Evolutionary conservation across 1,140 invertebrate species (phyloP), one percentile per base, ranked within the genome.

Genomic region (Diuraphis noxia): DNA sequence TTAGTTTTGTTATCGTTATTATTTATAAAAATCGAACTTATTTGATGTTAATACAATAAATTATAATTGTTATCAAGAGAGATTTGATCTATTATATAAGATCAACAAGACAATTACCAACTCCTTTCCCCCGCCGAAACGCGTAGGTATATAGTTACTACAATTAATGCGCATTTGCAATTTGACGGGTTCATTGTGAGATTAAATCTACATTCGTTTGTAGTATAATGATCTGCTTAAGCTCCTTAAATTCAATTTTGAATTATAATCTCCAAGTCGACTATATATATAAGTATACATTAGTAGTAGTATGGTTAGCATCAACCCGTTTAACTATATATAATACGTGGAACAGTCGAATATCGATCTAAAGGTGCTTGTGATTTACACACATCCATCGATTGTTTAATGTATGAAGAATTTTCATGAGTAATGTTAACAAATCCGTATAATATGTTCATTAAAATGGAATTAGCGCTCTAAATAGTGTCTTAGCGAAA

Each of bases 161-260:
- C 23, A 38, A 17, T 38, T 82, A 82, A 38, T 84, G 23, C 21
- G 30, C 8, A 49, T 85, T 84, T 43, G 25, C 5, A 84, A 85
- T 46, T 46, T 49, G 41, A n/a, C 7, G 43, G 49, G 43, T 85
- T 7, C n/a, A n/a, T 43, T 84, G 25, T 13, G 7, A 13, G 81
- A 84, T 84, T 84, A 41, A 84, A 10, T n/a, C 36, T 25, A 38
- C 30, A 40, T 40, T 25, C 72, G 23, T 40, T 84, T n/a, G 30
- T 84, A 84, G 13, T 84, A 84, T 43, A 30, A n/a, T 43, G 82
- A 84, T 43, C 43, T 34, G 17, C 41, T 84, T 86, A 86, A 86
- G 43, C 84, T 86, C 84, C 21, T 86, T 52, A 86, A 52, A 86
- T 86, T 52, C 84, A 34, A 86, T 86, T 86, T 86, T 34, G 34